Percentiles rank a stretch among this genome's conserved stretches.
phyloP scores from a whole-genome alignment of 2,113 vertebrate genomes.

The Procavia capensis region DNA sequence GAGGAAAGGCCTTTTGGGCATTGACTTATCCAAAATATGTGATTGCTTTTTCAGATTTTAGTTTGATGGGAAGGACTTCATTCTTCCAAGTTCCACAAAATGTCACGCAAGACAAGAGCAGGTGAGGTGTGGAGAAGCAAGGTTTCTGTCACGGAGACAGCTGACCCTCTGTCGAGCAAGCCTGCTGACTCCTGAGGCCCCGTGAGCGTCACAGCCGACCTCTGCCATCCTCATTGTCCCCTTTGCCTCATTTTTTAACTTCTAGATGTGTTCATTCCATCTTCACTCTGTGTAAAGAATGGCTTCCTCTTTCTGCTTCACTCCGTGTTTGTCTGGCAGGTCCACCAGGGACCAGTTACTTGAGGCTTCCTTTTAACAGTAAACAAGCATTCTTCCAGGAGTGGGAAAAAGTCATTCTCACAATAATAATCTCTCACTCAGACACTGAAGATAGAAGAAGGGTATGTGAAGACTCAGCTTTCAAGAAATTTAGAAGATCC shows the following conservation, averaged over 20 bases:
- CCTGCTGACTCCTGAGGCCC: neutral
- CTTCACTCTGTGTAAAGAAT: neutral
- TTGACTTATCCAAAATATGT: slow-evolving; percentile 3
- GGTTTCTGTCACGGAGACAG: neutral
- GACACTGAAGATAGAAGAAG: slow-evolving; percentile 5
- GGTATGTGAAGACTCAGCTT: slow-evolving; percentile 4
- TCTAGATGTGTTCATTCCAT: slow-evolving; percentile 20
- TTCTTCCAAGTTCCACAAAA: slow-evolving; percentile 39
- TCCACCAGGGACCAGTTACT: slow-evolving; percentile 59
- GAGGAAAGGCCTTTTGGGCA: neutral
- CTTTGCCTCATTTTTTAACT: neutral
- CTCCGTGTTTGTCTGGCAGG: neutral
- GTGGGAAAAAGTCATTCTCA: neutral
- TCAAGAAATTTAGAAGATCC: neutral
- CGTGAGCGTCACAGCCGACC: neutral
- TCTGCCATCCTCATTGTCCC: neutral
- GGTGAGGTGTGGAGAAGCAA: neutral
- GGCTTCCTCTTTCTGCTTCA: neutral
- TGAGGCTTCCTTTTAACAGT: neutral
- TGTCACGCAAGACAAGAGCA: neutral
- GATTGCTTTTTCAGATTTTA: slow-evolving; percentile 2
- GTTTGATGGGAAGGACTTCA: slow-evolving; percentile 49
- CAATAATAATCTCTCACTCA: neutral
- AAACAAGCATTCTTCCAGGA: neutral
- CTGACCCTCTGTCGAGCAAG: neutral